Evolutionary conservation across 1,140 invertebrate genomes (phyloP).

Genomic region (Triops longicaudatus): DNA sequence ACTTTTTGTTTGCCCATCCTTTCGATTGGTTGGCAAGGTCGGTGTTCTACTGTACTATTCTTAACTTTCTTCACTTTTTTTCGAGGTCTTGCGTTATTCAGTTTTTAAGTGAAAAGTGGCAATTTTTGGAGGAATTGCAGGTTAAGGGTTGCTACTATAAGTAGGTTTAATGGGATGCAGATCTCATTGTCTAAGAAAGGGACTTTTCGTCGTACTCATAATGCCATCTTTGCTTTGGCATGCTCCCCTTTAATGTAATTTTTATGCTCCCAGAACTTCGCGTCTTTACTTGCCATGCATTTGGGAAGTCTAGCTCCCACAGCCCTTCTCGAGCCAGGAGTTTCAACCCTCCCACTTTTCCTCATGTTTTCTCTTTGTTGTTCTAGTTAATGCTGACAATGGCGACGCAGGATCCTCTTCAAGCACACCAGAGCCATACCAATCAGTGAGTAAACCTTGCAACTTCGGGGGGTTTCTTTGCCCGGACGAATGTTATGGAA

Average conservation of each 20-base stretch:
- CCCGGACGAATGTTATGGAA: too few relatives aligned
- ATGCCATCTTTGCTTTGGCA: background rate
- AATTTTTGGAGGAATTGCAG: background rate
- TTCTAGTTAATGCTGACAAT: conserved; percentile 15
- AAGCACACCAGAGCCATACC: conserved; percentile 14
- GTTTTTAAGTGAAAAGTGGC: too few relatives aligned
- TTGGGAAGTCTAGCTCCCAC: background rate
- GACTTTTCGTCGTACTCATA: background rate
- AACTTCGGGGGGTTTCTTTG: background rate
- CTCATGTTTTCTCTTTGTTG: background rate
- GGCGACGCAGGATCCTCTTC: conserved; percentile 13
- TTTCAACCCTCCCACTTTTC: background rate
- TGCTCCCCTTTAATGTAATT: background rate
- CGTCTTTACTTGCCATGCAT: background rate
- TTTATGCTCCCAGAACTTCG: background rate
- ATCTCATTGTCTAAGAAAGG: background rate
- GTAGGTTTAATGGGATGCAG: background rate
- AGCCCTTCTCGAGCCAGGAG: background rate
- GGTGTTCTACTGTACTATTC: too few relatives aligned
- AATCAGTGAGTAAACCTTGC: background rate
- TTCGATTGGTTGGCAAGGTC: too few relatives aligned
- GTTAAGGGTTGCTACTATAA: background rate
- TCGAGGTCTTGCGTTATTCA: too few relatives aligned
- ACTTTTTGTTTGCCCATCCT: too few relatives aligned
- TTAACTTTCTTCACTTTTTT: too few relatives aligned